Conservation (phyloP, 2,888 invertebrate species). For the Brenthis ino region DNA sequence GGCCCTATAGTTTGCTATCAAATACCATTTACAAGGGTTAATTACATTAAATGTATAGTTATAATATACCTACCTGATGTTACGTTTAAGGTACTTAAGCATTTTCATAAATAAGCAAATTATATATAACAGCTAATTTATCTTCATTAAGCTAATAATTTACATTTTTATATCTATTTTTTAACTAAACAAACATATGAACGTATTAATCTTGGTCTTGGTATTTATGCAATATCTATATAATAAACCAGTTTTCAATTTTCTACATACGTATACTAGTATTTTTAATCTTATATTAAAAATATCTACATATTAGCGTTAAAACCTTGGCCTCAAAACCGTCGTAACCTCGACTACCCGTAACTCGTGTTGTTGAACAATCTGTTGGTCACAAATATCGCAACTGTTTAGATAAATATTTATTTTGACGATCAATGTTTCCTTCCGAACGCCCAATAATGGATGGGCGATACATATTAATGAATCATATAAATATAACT, state of each 20-base stretch:
- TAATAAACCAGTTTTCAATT: conserved; percentile 45
- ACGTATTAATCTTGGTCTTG: conserved; percentile 30
- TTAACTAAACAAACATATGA: conserved; percentile 41
- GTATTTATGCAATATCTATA: conserved; percentile 21
- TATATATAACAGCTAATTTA: not conserved
- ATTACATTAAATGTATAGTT: conserved; percentile 39
- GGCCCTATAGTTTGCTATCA: conserved; percentile 34
- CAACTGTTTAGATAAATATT: conserved; percentile 59
- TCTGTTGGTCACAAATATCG: conserved; percentile 72
- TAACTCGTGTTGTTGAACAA: conserved; percentile 63
- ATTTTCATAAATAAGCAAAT: too few relatives aligned
- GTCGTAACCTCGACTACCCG: conserved; percentile 63
- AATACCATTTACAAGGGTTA: conserved; percentile 55
- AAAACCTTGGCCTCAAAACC: conserved; percentile 77
- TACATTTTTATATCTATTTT: not conserved
- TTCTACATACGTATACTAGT: conserved; percentile 43
- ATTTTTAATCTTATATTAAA: conserved; percentile 60
- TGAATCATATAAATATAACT: not conserved
- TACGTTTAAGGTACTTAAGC: not conserved
- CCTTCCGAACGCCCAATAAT: conserved; percentile 35
- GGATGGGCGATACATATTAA: conserved; percentile 14
- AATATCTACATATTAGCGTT: conserved; percentile 70
- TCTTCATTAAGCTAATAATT: conserved; percentile 1
- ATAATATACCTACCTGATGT: not conserved
- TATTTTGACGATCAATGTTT: conserved; percentile 38